Conservation (phyloP, 2,888 invertebrate genomes). For the Zygaena filipendulae region DNA sequence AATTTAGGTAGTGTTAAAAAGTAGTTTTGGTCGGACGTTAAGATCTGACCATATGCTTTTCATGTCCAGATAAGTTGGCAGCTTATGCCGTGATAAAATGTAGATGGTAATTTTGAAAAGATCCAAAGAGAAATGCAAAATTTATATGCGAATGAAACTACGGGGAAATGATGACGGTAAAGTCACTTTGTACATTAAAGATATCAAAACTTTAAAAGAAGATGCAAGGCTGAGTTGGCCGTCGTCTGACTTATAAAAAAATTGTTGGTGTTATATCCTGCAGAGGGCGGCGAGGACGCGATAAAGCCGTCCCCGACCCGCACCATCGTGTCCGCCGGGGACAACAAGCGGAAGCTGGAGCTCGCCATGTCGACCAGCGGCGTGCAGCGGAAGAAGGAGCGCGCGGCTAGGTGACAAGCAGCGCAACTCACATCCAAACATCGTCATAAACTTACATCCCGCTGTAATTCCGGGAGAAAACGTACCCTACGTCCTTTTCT, state of each 20-base stretch:
- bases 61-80: too few species aligned
- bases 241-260: neutral
- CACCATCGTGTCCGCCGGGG: constrained; percentile 63
- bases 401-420: constrained; percentile 52
- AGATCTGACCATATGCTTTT: too few species aligned
- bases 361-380: constrained; percentile 78
- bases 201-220: neutral
- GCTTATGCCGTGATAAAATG: too few species aligned
- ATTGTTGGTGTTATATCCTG: neutral
- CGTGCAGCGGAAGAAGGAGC: constrained; percentile 74
- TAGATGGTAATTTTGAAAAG: too few species aligned
- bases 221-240: neutral
- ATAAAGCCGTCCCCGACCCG: constrained; percentile 72
- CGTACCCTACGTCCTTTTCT: too few species aligned
- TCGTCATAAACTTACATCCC: constrained; percentile 1
- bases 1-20: too few species aligned
- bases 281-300: constrained; percentile 67
- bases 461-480: too few species aligned
- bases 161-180: too few species aligned
- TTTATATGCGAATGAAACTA: too few species aligned
- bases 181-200: neutral
- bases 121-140: too few species aligned
- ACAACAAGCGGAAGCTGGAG: constrained; percentile 81
- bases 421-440: neutral
- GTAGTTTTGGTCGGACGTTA: too few species aligned